Conservation (phyloP, 92 coral and sea anemone genomes). For the Actinostola sp. region DNA sequence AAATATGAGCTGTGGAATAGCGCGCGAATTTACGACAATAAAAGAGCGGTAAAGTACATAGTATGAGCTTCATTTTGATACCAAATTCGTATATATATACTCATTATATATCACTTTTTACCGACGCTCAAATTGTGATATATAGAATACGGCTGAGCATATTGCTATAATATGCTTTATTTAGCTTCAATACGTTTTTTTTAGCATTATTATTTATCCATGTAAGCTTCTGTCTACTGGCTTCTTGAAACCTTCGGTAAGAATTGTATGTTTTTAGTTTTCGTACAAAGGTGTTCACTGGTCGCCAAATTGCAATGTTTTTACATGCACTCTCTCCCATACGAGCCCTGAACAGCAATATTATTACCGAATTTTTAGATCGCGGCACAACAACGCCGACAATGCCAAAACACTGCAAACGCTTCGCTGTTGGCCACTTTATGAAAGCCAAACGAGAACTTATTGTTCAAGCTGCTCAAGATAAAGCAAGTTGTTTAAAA, state of each 20-base stretch:
- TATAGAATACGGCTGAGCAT: constrained; percentile 13
- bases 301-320: neutral
- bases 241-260: constrained; percentile 14
- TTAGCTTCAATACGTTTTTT: constrained; percentile 37
- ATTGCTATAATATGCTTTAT: constrained; percentile 8
- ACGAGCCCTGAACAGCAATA: neutral
- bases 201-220: neutral
- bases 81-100: constrained; percentile 3
- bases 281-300: constrained; percentile 1
- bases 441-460: constrained; percentile 36
- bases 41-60: neutral
- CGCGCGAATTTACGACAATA: constrained; percentile 24
- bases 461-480: constrained; percentile 24
- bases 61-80: constrained; percentile 44
- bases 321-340: too few species aligned
- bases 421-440: constrained; percentile 43
- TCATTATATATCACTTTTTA: neutral
- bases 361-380: too few species aligned
- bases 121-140: neutral
- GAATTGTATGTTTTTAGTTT: constrained; percentile 49
- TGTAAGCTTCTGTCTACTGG: neutral
- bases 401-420: constrained; percentile 19
- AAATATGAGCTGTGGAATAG: constrained; percentile 17
- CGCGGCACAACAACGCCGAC: neutral
- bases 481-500: constrained; percentile 24